These are phyloP conservation scores for Micrastur ruficollis DNA, from an alignment of 2,797 vertebrate species.

Conservation along the genomic window DNA sequence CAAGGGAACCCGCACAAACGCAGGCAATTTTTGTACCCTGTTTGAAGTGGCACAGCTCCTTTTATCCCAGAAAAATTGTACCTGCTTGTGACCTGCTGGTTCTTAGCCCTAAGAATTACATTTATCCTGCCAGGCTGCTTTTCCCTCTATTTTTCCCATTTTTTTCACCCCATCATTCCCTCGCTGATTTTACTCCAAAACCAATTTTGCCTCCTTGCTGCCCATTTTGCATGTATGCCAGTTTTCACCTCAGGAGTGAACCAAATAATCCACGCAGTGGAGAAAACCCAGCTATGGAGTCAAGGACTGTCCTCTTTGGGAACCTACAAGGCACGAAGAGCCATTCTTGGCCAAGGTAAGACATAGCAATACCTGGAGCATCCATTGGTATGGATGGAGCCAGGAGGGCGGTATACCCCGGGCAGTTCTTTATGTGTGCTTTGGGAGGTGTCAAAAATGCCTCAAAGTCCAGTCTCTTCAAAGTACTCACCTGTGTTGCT, in stretches of 20 bases:
- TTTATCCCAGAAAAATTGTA: neutral
- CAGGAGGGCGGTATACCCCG: neutral
- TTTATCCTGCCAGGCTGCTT: neutral
- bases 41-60: neutral
- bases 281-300: neutral
- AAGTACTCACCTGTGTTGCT: neutral
- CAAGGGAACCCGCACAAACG: neutral
- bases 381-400: neutral
- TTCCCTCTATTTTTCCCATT: neutral
- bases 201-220: neutral
- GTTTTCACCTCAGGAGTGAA: neutral
- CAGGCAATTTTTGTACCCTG: fast-evolving
- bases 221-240: fast-evolving
- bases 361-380: neutral
- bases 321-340: neutral
- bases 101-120: neutral
- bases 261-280: neutral
- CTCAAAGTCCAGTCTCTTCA: neutral
- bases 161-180: neutral
- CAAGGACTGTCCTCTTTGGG: neutral
- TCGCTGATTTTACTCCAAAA: neutral
- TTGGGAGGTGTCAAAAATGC: neutral
- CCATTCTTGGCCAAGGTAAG: neutral
- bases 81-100: neutral
- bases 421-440: neutral